Base-by-base conservation (phyloP, 2,113 vertebrate genomes). In the Macquaria ambigua region DNA sequence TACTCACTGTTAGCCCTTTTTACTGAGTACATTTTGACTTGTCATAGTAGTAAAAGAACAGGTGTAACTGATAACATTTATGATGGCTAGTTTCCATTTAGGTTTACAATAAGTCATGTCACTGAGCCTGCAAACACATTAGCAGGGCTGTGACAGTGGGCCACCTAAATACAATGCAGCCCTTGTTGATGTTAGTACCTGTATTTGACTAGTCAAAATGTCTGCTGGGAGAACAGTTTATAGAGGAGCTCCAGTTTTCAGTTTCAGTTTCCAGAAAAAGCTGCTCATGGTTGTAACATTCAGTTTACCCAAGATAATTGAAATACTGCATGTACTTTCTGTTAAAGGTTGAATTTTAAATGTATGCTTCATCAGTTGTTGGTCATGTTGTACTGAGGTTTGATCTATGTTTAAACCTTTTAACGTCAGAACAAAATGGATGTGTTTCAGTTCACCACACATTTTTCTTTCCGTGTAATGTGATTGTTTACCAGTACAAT, bases 321-420 rank as follows among this genome's bases (percentile, higher is more conserved):
- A 14, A 79, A 79, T 69, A 37, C 3, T 63, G 52, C 39, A 34
- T 73, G 31, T 73, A 50, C 20, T 53, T 71, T 53, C 41, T 81
- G 20, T 75, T 34, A 25, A 67, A n/a, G n/a, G 23, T n/a, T 31
- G 4, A 28, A 52, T 75, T 68, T 78, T 81, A 63, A 39, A 28
- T 59, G 64, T 48, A 9, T 21, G 15, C 9, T 74, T 70, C 16
- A 6, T 74, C 3, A 2, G 5, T 62, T 77, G 63, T 71, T 74
- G 43, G 18, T 31, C 46, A 59, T 61, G 9, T n/a, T 61, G 9
- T n/a, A 31, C 72, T 76, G 28, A 58, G 18, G 72, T 58, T 61
- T 59, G 55, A 84, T 86, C 12, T 55, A 2, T 48, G 43, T 50
- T 23, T 3, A 56, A 81, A 56, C 55, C n/a, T 50, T 77, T 75